A percentile compares a stretch with the other conserved stretches of the same genome.
Evolutionary conservation across 2,797 vertebrate genomes (phyloP).

Genomic region (Zalophus californianus): DNA sequence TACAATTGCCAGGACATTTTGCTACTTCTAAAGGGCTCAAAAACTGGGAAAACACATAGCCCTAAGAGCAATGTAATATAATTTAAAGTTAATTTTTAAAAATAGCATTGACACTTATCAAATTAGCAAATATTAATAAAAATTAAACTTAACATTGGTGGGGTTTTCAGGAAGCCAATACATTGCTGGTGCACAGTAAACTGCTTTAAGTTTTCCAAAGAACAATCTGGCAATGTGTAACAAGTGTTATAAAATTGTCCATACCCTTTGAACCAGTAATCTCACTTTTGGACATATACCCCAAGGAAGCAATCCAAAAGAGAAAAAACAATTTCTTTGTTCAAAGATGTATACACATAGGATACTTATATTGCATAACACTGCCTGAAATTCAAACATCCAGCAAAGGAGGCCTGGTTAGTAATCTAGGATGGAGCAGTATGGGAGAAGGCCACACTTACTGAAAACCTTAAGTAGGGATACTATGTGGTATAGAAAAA

Average conservation of each 20-base stretch:
- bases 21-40: constrained; percentile 12
- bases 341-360: background rate
- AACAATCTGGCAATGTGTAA: constrained; percentile 11
- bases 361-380: background rate
- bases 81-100: constrained; percentile 16
- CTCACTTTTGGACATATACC: background rate
- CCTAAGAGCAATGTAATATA: constrained; percentile 1
- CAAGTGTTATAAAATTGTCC: constrained; percentile 33
- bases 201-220: background rate
- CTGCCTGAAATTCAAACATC: background rate
- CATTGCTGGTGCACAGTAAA: background rate
- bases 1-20: background rate
- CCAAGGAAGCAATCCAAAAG: background rate
- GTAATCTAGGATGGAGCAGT: background rate
- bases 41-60: background rate
- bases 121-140: constrained; percentile 37
- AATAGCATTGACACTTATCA: constrained; percentile 14
- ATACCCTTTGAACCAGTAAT: constrained; percentile 21
- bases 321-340: background rate
- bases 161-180: constrained; percentile 10
- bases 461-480: background rate
- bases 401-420: background rate
- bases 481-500: background rate
- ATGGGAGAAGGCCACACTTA: background rate
- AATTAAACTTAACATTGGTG: constrained; percentile 29